phyloP scores from a whole-genome alignment of 2,797 vertebrate species.

The Fistularia commersonii region DNA sequence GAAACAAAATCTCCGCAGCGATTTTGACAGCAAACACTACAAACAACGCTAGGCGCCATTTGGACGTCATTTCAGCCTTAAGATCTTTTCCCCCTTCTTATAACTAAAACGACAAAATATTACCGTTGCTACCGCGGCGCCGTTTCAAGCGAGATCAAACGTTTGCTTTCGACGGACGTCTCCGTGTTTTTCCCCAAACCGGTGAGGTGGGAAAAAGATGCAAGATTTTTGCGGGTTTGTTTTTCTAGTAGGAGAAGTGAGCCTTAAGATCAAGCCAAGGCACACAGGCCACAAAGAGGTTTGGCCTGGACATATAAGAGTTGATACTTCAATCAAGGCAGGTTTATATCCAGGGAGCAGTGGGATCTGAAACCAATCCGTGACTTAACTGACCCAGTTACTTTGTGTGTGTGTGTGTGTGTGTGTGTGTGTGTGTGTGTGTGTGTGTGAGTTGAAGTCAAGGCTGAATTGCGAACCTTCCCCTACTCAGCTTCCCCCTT shows the following conservation, averaged over 20 bases:
- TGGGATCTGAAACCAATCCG: slow-evolving; percentile 40
- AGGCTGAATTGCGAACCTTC: neutral
- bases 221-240: slow-evolving; percentile 39
- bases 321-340: slow-evolving; percentile 40
- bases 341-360: slow-evolving; percentile 33
- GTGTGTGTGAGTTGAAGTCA: slow-evolving; percentile 9
- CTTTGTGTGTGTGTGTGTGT: slow-evolving; percentile 2
- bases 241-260: slow-evolving; percentile 38
- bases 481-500: neutral
- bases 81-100: neutral
- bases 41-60: too few species aligned
- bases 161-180: slow-evolving; percentile 22
- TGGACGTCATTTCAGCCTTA: too few species aligned
- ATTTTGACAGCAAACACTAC: too few species aligned
- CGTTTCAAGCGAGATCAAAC: slow-evolving; percentile 21
- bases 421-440: neutral
- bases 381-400: slow-evolving; percentile 47
- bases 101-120: neutral
- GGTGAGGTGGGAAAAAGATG: slow-evolving; percentile 46
- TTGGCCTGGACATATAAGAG: slow-evolving; percentile 42
- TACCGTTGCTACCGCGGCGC: too few species aligned
- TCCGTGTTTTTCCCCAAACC: slow-evolving; percentile 31
- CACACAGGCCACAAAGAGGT: slow-evolving; percentile 55
- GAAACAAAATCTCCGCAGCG: too few species aligned
- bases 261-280: slow-evolving; percentile 55